Evolutionary conservation across 2,888 invertebrate genomes (phyloP).

Genomic region (Phortica okadai): DNA sequence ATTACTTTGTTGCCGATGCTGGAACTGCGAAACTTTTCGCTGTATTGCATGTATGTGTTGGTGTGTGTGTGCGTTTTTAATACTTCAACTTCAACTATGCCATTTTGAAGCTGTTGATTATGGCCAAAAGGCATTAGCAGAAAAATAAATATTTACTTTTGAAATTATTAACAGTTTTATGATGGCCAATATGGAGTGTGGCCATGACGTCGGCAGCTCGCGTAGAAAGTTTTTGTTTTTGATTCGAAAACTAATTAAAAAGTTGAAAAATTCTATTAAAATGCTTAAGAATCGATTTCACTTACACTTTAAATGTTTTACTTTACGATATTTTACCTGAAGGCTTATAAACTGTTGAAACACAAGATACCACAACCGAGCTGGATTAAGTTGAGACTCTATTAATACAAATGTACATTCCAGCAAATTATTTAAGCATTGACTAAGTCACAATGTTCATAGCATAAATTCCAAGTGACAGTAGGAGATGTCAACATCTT

Average conservation of each 20-base stretch:
- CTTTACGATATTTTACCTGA: too few species aligned
- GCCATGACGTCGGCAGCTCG: neutral
- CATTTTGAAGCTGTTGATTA: constrained; percentile 65
- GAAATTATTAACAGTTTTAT: constrained; percentile 64
- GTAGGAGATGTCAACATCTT: too few species aligned
- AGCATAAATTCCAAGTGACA: too few species aligned
- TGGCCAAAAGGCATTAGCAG: constrained; percentile 64
- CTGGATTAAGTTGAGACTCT: too few species aligned
- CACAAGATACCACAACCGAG: too few species aligned
- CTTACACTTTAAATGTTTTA: too few species aligned
- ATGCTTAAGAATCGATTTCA: constrained; percentile 54
- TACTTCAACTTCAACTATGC: constrained; percentile 34
- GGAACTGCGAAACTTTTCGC: neutral
- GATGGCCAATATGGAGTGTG: constrained; percentile 15
- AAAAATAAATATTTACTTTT: constrained; percentile 67
- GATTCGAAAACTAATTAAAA: constrained; percentile 69
- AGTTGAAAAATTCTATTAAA: constrained; percentile 57
- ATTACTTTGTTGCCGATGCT: constrained; percentile 56
- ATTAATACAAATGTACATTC: too few species aligned
- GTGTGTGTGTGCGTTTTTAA: constrained; percentile 17
- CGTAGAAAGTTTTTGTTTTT: constrained; percentile 54
- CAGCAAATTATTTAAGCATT: too few species aligned
- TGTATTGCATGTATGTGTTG: neutral
- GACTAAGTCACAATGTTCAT: too few species aligned
- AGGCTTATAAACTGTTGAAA: too few species aligned